Evolutionary conservation across 1,140 invertebrate species (phyloP).

Genomic region (Eubasilissa regina): DNA sequence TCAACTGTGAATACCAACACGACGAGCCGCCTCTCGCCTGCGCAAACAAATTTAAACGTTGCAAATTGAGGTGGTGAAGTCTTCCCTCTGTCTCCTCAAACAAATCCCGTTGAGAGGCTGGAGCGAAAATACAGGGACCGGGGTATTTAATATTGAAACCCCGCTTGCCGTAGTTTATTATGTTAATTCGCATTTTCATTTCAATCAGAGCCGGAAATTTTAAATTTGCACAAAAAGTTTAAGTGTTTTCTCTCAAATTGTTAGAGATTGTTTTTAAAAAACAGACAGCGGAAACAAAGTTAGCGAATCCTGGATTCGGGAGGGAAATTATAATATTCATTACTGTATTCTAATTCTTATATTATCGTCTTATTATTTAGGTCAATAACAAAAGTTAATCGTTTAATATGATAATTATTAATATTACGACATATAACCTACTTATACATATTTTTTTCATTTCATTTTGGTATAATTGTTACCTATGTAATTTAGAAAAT

Average conservation of each 20-base stretch:
- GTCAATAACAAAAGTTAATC: too few relatives aligned
- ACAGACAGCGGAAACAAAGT: constrained; percentile 17
- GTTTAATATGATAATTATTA: too few relatives aligned
- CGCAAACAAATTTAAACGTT: constrained; percentile 42
- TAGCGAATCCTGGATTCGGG: neutral
- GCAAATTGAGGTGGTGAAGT: constrained; percentile 41
- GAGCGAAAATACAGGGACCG: neutral
- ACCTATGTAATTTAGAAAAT: too few relatives aligned
- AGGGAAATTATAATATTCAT: constrained; percentile 25
- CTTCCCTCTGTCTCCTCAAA: constrained; percentile 10
- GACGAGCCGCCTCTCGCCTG: neutral
- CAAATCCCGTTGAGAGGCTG: too few relatives aligned
- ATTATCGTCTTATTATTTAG: constrained; percentile 7
- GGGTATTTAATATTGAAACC: constrained; percentile 31
- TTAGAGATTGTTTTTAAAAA: constrained; percentile 29
- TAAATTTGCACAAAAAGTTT: constrained; percentile 42
- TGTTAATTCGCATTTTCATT: constrained; percentile 32
- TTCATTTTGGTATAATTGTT: too few relatives aligned
- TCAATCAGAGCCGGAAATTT: constrained; percentile 18
- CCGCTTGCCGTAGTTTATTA: constrained; percentile 32
- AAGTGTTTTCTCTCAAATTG: constrained; percentile 33
- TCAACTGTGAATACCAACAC: constrained; percentile 50
- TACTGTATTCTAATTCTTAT: constrained; percentile 13
- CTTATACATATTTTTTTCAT: too few relatives aligned
- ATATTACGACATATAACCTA: too few relatives aligned